Base-by-base conservation (phyloP, 2,797 vertebrate genomes). In the Podarcis siculus region DNA sequence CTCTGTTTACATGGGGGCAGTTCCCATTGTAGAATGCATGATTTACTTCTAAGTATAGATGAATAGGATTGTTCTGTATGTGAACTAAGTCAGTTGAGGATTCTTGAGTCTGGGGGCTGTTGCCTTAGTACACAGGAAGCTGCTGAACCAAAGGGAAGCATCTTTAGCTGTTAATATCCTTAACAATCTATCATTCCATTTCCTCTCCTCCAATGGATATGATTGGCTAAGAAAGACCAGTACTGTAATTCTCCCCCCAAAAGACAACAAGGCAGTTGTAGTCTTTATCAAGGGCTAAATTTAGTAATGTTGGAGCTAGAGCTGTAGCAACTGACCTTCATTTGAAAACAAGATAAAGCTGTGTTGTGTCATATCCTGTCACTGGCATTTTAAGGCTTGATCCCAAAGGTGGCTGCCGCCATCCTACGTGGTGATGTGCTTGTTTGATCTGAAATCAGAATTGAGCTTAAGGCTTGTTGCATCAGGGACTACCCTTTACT, bases 381-480 rank as follows among this genome's bases (percentile, higher is more conserved):
- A n/a, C 19, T 89, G 82, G 39, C 77, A 89, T 89, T 89, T 89
- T 32, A 84, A 89, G 67, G 82, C 49, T 80, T 35, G 37, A 25
- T 73, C 67, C 82, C n/a, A 45, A 85, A 85, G 39, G 67, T 64
- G n/a, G n/a, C 79, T 88, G 58, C 69, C 76, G 13, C 77, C 55
- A 39, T 84, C 37, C 55, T n/a, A 35, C 32, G 25, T 79, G 90
- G 79, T 87, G 76, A 83, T 79, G 77, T 86, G 89, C 82, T 87
- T 85, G 30, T 0, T 0, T 87, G 64, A 89, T 93, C 90, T 83
- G 79, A 89, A 93, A 93, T 88, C 82, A 92, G 89, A 93, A 89
- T 13, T 88, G 79, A 93, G 86, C 76, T 93, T 91, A 90, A 95
- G 93, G 86, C 92, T 93, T 92, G 91, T 92, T 92, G 90, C 90